Evolutionary conservation across 2,113 vertebrate genomes (phyloP).

Genomic region (Gallinago media): DNA sequence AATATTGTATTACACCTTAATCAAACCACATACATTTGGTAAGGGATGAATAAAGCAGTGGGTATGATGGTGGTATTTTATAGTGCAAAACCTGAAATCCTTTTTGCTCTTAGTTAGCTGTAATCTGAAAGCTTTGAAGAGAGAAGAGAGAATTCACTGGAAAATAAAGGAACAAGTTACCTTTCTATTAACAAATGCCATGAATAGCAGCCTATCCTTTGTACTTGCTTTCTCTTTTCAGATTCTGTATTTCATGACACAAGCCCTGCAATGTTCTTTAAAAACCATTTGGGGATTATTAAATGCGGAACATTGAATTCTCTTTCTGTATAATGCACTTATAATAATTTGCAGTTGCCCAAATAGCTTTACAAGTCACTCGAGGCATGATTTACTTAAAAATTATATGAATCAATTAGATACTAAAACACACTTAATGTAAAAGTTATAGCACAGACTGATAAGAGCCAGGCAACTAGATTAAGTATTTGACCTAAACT

Average conservation of each 20-base stretch:
- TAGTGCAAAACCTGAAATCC: background rate
- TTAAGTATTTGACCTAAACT: constrained; percentile 46
- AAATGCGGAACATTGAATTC: constrained; percentile 22
- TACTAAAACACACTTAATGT: background rate
- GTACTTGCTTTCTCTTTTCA: constrained; percentile 1
- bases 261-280: constrained; percentile 1
- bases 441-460: background rate
- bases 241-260: background rate
- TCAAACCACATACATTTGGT: background rate
- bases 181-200: background rate
- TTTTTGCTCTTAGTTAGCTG: background rate
- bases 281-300: constrained; percentile 54
- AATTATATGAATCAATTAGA: constrained; percentile 27
- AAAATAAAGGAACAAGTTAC: background rate
- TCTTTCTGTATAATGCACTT: constrained; percentile 16
- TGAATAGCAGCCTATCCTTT: background rate
- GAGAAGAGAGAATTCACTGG: background rate
- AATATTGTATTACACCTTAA: background rate
- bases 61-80: background rate
- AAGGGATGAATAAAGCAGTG: background rate
- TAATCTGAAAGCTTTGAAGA: background rate
- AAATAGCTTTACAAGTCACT: constrained; percentile 42
- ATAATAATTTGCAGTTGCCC: background rate
- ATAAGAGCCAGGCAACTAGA: constrained; percentile 17
- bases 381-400: constrained; percentile 35